These are phyloP conservation scores for Buathra laborator DNA, from an alignment of 2,888 invertebrate genomes.

Conservation along the genomic window DNA sequence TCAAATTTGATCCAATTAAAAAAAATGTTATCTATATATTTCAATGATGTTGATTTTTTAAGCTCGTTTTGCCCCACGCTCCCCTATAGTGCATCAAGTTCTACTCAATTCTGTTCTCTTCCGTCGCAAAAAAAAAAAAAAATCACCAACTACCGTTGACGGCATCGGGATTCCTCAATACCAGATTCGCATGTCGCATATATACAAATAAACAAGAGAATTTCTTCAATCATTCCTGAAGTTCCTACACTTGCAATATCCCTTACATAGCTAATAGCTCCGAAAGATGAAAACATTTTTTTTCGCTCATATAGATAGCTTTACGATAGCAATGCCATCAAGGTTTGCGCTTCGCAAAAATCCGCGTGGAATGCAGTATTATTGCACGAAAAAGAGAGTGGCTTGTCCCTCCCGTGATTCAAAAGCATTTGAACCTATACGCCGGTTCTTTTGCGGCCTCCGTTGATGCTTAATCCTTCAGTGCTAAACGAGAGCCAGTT, in stretches of 20 bases:
- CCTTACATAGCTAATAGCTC: not conserved
- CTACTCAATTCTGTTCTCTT: too few relatives aligned
- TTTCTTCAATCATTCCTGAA: too few relatives aligned
- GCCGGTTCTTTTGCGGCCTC: conserved; percentile 20
- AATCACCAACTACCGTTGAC: too few relatives aligned
- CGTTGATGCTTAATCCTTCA: conserved; percentile 54
- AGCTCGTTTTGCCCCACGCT: too few relatives aligned
- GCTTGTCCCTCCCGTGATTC: conserved; percentile 3
- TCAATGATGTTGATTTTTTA: too few relatives aligned
- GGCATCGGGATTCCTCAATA: too few relatives aligned
- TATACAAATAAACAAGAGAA: too few relatives aligned
- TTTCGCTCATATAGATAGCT: not conserved
- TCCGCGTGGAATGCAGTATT: not conserved
- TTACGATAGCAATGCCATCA: not conserved
- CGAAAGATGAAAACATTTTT: not conserved
- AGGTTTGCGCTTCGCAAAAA: not conserved
- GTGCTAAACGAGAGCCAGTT: conserved; percentile 14
- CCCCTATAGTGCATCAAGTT: too few relatives aligned
- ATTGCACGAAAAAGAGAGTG: not conserved
- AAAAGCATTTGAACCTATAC: conserved; percentile 23
- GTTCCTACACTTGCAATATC: too few relatives aligned
- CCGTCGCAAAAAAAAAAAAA: too few relatives aligned
- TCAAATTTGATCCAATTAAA: not conserved
- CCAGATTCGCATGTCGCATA: too few relatives aligned
- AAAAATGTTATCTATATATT: not conserved